phyloP scores from a whole-genome alignment of 2,797 vertebrate genomes.

The Zalophus californianus region DNA sequence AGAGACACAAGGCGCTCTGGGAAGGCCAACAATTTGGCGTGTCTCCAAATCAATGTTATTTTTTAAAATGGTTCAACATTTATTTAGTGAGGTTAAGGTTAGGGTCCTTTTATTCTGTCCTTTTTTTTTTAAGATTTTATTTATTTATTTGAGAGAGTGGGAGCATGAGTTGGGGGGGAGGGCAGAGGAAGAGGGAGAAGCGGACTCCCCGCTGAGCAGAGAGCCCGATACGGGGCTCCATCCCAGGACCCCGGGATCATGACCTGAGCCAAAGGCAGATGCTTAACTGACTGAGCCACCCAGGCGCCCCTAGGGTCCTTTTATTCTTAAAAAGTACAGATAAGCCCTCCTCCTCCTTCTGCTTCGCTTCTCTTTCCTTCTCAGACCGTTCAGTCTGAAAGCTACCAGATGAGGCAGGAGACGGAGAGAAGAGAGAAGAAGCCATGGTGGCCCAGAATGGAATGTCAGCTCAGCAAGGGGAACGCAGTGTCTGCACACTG shows the following conservation, averaged over 20 bases:
- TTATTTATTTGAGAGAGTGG: not conserved
- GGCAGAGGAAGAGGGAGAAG: not conserved
- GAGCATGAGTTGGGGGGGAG: not conserved
- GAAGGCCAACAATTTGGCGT: not conserved
- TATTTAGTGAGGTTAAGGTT: not conserved
- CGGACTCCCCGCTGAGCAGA: not conserved
- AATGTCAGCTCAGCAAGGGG: not conserved
- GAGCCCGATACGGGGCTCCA: not conserved
- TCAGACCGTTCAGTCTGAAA: not conserved
- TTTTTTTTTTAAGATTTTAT: not conserved
- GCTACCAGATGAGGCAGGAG: not conserved
- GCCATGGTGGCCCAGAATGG: rapidly evolving
- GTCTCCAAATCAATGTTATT: not conserved
- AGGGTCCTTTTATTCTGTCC: not conserved
- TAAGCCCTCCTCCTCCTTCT: not conserved
- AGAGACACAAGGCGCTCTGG: not conserved
- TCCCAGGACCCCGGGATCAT: not conserved
- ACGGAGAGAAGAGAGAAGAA: not conserved
- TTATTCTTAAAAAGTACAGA: not conserved
- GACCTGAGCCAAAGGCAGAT: not conserved
- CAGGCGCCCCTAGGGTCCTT: not conserved
- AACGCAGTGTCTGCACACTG: rapidly evolving
- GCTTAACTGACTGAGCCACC: too few relatives aligned
- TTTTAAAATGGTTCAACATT: not conserved
- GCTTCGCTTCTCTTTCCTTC: not conserved